These are phyloP conservation scores for Chaitophorus viminalis DNA, from an alignment of 2,888 invertebrate species.

Conservation along the genomic window DNA sequence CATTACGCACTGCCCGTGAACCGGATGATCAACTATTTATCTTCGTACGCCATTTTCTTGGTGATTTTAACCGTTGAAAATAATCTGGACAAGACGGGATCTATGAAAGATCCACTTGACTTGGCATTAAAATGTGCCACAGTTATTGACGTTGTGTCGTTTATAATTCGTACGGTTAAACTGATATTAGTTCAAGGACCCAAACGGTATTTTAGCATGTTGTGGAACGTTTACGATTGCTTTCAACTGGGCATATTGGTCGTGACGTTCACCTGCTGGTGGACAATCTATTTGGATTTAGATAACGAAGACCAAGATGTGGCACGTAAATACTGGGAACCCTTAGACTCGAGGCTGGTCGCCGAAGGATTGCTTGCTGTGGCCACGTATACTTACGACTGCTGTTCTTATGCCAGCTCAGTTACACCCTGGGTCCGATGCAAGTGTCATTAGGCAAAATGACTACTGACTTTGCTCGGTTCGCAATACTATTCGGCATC, in stretches of 20 bases:
- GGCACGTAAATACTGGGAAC: no score
- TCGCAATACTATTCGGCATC: slow-evolving; percentile 73
- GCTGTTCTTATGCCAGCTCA: no score
- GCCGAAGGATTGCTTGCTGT: no score
- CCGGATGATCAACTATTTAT: slow-evolving; percentile 52
- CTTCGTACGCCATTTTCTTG: slow-evolving; percentile 46
- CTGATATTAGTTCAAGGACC: slow-evolving; percentile 67
- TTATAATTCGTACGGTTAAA: slow-evolving; percentile 1
- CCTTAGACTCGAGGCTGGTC: no score
- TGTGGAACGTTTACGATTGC: slow-evolving; percentile 74
- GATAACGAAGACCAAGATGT: no score
- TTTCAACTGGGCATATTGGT: no score
- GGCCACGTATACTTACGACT: no score
- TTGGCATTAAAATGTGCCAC: background rate
- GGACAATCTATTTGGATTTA: no score
- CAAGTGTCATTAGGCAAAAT: no score
- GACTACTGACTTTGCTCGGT: slow-evolving; percentile 74
- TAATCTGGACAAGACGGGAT: background rate
- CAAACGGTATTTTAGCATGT: slow-evolving; percentile 70
- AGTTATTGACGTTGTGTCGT: no score
- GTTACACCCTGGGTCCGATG: no score
- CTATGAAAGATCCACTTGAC: background rate
- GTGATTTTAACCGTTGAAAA: slow-evolving; percentile 38
- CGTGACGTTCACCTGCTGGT: no score
- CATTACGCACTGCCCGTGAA: slow-evolving; percentile 49